A percentile compares a stretch with the other conserved stretches of the same genome.
Conservation (phyloP, 2,797 vertebrate genomes). For the Mionectes olivaceus region DNA sequence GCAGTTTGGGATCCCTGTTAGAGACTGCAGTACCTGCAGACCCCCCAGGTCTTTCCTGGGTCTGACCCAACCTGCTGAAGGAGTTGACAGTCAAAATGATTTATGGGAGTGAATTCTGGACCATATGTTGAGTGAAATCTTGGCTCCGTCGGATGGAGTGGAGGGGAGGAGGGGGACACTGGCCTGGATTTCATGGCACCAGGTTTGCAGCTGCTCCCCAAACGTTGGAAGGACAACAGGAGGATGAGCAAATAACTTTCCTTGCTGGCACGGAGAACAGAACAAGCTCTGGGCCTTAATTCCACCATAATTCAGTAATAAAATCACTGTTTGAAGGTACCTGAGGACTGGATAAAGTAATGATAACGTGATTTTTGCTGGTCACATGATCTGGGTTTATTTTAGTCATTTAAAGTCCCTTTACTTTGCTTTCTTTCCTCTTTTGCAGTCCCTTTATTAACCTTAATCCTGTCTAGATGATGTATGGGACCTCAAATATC, state of each 20-base stretch:
- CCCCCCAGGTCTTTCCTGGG: neutral
- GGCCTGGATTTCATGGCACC: constrained; percentile 25
- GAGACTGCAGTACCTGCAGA: constrained; percentile 21
- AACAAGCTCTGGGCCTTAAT: neutral
- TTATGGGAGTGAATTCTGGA: constrained; percentile 3
- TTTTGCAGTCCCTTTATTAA: neutral
- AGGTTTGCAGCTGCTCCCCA: constrained; percentile 25
- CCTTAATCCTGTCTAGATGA: neutral
- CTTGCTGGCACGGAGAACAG: neutral
- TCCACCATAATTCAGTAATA: fast-evolving
- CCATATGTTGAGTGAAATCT: constrained; percentile 33
- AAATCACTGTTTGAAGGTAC: neutral
- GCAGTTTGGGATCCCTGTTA: neutral
- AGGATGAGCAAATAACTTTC: neutral
- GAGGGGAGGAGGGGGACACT: neutral
- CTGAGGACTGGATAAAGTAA: neutral
- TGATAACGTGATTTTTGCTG: neutral
- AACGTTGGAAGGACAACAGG: neutral
- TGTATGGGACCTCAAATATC: neutral
- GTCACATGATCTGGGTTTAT: neutral
- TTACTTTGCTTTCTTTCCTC: no score
- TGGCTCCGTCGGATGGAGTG: neutral
- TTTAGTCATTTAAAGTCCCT: neutral
- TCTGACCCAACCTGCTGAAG: neutral
- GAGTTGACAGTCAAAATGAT: constrained; percentile 44